A percentile compares a stretch with the other conserved stretches of the same genome.
These are phyloP conservation scores for Holothuria scabra DNA, from an alignment of 53 echinoderm and acorn worm genomes.

Conservation along the genomic window DNA sequence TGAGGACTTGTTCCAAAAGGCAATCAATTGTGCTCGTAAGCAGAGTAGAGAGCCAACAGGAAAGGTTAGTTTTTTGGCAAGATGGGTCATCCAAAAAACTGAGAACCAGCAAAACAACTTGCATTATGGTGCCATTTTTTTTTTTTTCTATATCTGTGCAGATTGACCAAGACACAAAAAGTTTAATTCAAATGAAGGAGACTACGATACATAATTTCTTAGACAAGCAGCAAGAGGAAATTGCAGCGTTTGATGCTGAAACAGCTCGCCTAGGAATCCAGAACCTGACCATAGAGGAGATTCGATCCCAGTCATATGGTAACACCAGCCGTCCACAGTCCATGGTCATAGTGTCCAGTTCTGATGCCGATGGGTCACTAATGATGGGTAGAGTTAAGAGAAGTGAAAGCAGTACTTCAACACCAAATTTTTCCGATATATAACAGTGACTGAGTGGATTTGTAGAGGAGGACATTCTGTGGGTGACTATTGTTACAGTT, in stretches of 20 bases:
- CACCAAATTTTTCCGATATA: conserved; percentile 57
- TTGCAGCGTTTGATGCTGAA: conserved; percentile 74
- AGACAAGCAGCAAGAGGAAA: conserved; percentile 71
- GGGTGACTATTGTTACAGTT: no score
- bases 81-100: no score
- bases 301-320: conserved; percentile 72
- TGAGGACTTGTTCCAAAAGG: no score
- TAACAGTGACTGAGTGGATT: not conserved
- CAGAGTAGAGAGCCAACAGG: no score
- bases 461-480: no score
- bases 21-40: no score
- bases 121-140: not conserved
- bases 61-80: no score
- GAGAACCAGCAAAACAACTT: not conserved
- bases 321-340: conserved; percentile 63
- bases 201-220: conserved; percentile 78
- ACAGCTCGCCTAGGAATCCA: conserved; percentile 70
- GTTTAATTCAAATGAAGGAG: conserved; percentile 73
- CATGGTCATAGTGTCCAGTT: conserved; percentile 50
- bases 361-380: not conserved
- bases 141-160: conserved; percentile 18
- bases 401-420: conserved; percentile 84
- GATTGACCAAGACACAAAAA: conserved; percentile 88
- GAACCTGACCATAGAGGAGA: conserved; percentile 79
- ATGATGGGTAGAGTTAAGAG: conserved; percentile 55